Conservation (phyloP, 2,888 invertebrate genomes). For the Eupithecia exiguata region DNA sequence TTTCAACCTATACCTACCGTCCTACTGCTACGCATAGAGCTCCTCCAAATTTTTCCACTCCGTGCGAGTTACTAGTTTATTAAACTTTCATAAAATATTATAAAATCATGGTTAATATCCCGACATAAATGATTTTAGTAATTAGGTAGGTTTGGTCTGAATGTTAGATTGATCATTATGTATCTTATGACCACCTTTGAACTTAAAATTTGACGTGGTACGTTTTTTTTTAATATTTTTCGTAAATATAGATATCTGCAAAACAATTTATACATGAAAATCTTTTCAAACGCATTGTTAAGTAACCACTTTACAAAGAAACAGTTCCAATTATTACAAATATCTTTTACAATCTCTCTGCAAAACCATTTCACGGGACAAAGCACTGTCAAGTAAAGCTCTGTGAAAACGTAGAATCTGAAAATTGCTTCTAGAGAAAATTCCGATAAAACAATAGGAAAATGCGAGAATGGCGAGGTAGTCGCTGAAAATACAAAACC, state of each 20-base stretch:
- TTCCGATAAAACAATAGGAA: conserved; percentile 35
- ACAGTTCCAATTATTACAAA: background rate
- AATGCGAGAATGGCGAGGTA: conserved; percentile 21
- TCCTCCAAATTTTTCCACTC: too few species aligned
- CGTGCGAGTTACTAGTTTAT: too few species aligned
- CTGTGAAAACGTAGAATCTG: conserved; percentile 30
- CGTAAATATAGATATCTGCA: background rate
- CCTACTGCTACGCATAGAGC: too few species aligned
- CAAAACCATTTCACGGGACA: conserved; percentile 16
- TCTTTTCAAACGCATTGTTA: background rate
- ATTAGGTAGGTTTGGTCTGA: too few species aligned
- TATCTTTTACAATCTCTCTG: background rate
- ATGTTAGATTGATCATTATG: too few species aligned
- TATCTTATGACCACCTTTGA: background rate
- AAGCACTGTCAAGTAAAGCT: conserved; percentile 29
- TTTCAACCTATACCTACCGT: too few species aligned
- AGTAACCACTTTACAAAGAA: background rate
- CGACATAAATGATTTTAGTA: background rate
- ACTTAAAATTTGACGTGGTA: background rate
- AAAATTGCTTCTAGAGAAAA: conserved; percentile 37
- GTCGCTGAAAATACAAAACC: conserved; percentile 26
- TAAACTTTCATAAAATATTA: background rate
- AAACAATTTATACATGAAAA: background rate
- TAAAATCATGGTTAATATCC: background rate
- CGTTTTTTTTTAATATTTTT: background rate